Conservation (phyloP, 64 coral and sea anemone species). For the Trachythela sp. region DNA sequence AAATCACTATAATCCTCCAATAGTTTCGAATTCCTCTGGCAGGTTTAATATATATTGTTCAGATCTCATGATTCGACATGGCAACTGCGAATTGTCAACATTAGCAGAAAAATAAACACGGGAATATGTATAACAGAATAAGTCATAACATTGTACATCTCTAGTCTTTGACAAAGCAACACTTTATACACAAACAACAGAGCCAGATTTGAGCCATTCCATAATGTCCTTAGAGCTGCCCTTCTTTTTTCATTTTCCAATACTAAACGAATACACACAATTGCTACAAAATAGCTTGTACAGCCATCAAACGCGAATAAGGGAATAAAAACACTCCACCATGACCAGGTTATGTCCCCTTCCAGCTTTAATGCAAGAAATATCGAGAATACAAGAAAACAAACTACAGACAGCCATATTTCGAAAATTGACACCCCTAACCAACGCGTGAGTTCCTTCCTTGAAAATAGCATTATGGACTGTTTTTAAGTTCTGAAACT, state of each 20-base stretch:
- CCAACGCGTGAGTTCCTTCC: conserved; percentile 83
- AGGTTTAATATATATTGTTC: neutral
- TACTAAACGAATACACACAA: conserved; percentile 84
- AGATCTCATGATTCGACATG: conserved; percentile 44
- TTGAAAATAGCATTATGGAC: conserved; percentile 82
- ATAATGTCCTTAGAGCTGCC: conserved; percentile 81
- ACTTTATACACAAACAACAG: conserved; percentile 76
- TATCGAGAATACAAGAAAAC: conserved; percentile 78
- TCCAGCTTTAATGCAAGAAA: conserved; percentile 83
- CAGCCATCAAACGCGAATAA: conserved; percentile 92
- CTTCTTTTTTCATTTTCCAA: conserved; percentile 60
- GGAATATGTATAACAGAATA: conserved; percentile 88
- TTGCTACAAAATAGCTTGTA: conserved; percentile 77
- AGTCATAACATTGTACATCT: conserved; percentile 41
- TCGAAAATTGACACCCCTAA: conserved; percentile 91
- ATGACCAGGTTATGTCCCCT: conserved; percentile 40
- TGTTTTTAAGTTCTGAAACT: conserved; percentile 21
- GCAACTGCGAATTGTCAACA: conserved; percentile 77
- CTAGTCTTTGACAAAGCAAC: conserved; percentile 69
- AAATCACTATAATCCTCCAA: neutral
- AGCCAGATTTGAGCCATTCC: conserved; percentile 58
- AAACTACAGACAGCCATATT: conserved; percentile 73
- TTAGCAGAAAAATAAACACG: conserved; percentile 71
- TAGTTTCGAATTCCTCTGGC: neutral
- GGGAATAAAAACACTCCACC: conserved; percentile 95